Base-by-base conservation (phyloP, 2,797 vertebrate genomes). In the Galagoides demidoff region DNA sequence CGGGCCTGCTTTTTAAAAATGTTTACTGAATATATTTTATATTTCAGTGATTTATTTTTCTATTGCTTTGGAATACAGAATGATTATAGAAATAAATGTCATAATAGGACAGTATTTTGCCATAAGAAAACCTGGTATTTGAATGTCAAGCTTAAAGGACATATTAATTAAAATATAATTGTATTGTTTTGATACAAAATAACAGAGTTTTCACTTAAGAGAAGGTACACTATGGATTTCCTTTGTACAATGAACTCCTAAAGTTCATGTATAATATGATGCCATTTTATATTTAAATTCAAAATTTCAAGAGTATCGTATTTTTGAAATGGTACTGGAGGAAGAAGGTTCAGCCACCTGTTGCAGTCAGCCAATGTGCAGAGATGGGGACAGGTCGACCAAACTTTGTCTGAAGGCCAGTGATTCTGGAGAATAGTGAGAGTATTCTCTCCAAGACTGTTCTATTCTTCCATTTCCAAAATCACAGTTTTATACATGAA, bases 241-340 rank as follows among this genome's bases (percentile, higher is more conserved):
- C 59, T 71, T 95, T 73, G 66, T 16, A 74, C 25, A 85, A 8
- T 34, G 74, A 83, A 81, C n/a, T 87, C 79, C 78, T 70, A 7
- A 27, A 66, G 55, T 64, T 29, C 66, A 52, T 31, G 74, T 92
- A 29, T 76, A 91, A 25, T 34, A 85, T 22, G 55, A 91, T 85
- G 85, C 37, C 23, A 55, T 70, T 92, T 95, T 83, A 34, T 34
- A 84, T 92, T 87, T 90, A 81, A 78, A 95, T 57, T 57, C 49
- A 74, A 89, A 71, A 84, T 77, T 93, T 92, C 76, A 84, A 89
- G 87, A 76, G 23, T 16, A 52, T 52, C 16, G 49, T 52, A 16
- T 52, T 52, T 52, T 52, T 52, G 49, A 52, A 52, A 52, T 52
- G 49, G 49, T 52, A 52, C 14, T 52, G 49, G 14, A 52, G 49